Conservation (phyloP, 2,113 vertebrate genomes). For the Hiodon tergisus region DNA sequence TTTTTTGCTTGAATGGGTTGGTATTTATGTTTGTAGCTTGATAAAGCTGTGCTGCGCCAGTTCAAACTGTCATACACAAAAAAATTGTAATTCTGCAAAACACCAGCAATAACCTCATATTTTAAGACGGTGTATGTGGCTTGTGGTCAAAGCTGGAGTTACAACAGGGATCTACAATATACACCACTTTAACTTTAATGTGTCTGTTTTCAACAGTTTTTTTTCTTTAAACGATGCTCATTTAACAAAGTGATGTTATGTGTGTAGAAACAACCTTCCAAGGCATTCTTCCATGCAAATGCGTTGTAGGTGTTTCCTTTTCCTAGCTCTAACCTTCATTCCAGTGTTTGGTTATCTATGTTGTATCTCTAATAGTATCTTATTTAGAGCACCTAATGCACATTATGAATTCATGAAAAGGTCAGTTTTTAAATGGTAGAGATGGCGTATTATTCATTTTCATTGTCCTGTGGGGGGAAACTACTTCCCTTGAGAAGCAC, state of each 20-base stretch:
- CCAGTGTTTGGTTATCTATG: no score
- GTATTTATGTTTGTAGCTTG: constrained; percentile 13
- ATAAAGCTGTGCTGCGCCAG: constrained; percentile 35
- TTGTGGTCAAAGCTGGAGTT: constrained; percentile 15
- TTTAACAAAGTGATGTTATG: neutral
- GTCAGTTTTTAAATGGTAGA: constrained; percentile 5
- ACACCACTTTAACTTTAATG: constrained; percentile 1
- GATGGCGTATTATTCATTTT: no score
- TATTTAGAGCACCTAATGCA: no score
- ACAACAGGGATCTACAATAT: neutral
- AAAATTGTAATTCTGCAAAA: constrained; percentile 13
- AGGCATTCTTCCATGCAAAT: constrained; percentile 40
- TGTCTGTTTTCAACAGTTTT: constrained; percentile 7
- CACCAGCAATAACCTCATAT: neutral
- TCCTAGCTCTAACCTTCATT: no score
- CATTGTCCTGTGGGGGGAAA: no score
- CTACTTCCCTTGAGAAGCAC: no score
- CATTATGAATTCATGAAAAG: neutral
- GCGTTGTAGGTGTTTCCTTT: neutral
- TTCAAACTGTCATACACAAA: constrained; percentile 9
- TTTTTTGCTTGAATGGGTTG: constrained; percentile 37
- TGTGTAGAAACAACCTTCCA: neutral
- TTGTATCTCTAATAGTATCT: no score
- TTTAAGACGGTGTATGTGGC: constrained; percentile 1
- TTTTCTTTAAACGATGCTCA: neutral